Conservation (phyloP, 2,888 invertebrate species). For the Eutolmus rufibarbis region DNA sequence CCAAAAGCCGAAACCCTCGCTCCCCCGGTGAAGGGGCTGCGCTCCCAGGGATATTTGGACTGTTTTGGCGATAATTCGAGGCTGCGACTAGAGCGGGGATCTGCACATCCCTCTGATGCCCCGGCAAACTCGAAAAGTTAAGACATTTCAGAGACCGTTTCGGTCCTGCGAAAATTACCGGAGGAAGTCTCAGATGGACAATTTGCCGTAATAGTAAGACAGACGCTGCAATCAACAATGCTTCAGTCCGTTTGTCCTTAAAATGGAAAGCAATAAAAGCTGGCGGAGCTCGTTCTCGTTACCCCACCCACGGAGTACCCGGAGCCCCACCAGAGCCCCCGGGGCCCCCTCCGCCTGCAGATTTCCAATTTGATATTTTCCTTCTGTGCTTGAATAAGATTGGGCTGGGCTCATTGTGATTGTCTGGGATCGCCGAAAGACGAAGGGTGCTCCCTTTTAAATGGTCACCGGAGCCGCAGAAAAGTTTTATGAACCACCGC, state of each 20-base stretch:
- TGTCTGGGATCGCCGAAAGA: neutral
- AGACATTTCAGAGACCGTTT: neutral
- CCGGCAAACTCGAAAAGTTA: neutral
- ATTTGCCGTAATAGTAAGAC: neutral
- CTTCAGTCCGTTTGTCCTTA: neutral
- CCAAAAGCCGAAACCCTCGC: neutral
- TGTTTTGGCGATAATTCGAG: neutral
- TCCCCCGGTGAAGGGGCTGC: neutral
- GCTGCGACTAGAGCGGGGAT: neutral
- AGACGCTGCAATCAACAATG: neutral
- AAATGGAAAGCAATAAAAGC: neutral
- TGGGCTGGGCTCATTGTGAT: neutral
- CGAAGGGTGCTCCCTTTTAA: neutral
- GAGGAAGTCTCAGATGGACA: neutral
- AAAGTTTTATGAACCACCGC: neutral
- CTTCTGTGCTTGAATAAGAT: neutral
- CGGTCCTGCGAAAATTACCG: neutral
- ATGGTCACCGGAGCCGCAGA: neutral
- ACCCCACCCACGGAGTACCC: neutral
- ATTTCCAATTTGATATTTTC: neutral
- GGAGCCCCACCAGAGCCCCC: no score
- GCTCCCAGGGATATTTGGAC: neutral
- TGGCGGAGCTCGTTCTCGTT: neutral
- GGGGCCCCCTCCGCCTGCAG: neutral
- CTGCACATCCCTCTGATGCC: neutral